Conservation (phyloP, 2,797 vertebrate species). For the Melanotaenia parkinsoni region DNA sequence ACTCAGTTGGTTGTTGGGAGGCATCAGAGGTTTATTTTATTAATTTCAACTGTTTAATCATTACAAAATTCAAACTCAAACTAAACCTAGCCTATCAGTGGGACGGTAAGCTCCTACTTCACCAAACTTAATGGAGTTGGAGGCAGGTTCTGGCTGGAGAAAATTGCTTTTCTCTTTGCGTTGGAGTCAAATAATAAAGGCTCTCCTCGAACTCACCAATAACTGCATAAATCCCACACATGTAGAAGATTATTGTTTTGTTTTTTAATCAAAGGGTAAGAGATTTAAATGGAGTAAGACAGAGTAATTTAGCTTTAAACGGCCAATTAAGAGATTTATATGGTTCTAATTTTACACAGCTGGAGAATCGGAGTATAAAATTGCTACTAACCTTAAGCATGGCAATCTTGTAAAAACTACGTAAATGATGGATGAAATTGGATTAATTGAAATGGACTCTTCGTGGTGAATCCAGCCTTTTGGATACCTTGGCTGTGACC, state of each 20-base stretch:
- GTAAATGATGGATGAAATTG: neutral
- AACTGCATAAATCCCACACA: conserved; percentile 1
- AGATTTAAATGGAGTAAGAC: conserved; percentile 4
- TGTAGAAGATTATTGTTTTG: neutral
- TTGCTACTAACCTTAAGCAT: neutral
- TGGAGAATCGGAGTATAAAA: neutral
- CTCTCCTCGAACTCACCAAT: neutral
- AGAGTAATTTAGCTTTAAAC: conserved; percentile 11
- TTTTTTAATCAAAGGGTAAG: conserved; percentile 4
- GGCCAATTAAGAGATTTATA: neutral
- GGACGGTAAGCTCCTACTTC: neutral
- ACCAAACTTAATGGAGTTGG: neutral
- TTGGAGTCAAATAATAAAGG: neutral
- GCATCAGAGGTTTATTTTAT: neutral
- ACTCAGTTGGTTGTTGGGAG: too few relatives aligned
- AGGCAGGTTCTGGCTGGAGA: neutral
- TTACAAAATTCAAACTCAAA: neutral
- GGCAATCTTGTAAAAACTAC: too few relatives aligned
- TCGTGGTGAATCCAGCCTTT: neutral
- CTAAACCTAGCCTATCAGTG: neutral
- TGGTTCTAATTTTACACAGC: neutral
- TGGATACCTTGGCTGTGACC: neutral
- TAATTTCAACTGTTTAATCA: neutral
- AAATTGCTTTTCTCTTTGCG: neutral
- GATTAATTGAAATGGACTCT: neutral